Conservation (phyloP, 2,888 invertebrate species). For the Drosophila glabriapex region DNA sequence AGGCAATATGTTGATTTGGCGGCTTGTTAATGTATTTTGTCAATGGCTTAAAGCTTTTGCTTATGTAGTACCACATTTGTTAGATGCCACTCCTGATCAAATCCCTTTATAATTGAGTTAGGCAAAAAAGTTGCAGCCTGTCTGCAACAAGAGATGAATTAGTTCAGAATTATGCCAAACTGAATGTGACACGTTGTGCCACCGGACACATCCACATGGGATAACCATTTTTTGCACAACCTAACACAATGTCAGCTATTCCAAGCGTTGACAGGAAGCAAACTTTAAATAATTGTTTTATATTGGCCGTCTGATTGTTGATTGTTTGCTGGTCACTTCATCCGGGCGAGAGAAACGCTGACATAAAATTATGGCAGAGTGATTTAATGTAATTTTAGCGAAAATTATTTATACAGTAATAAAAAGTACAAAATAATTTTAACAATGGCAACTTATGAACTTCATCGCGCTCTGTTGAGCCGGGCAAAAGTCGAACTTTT, state of each 20-base stretch:
- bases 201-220: background rate
- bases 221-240: background rate
- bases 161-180: constrained; percentile 8
- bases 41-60: constrained; percentile 23
- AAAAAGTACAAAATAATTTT: background rate
- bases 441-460: background rate
- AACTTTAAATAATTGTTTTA: constrained; percentile 25
- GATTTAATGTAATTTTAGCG: background rate
- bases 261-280: constrained; percentile 49
- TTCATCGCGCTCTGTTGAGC: no score
- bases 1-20: constrained; percentile 60
- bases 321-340: background rate
- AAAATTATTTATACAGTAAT: background rate
- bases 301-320: constrained; percentile 7
- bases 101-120: constrained; percentile 77
- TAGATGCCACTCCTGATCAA: constrained; percentile 41
- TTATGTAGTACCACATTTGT: constrained; percentile 21
- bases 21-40: constrained; percentile 47
- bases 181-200: constrained; percentile 2
- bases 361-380: background rate
- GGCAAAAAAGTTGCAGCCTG: constrained; percentile 69
- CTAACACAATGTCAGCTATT: constrained; percentile 34
- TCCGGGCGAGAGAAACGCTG: background rate
- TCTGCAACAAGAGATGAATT: constrained; percentile 8
- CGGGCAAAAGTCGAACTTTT: background rate